These are phyloP conservation scores for Pelobates fuscus DNA, from an alignment of 2,113 vertebrate genomes.

Conservation along the genomic window DNA sequence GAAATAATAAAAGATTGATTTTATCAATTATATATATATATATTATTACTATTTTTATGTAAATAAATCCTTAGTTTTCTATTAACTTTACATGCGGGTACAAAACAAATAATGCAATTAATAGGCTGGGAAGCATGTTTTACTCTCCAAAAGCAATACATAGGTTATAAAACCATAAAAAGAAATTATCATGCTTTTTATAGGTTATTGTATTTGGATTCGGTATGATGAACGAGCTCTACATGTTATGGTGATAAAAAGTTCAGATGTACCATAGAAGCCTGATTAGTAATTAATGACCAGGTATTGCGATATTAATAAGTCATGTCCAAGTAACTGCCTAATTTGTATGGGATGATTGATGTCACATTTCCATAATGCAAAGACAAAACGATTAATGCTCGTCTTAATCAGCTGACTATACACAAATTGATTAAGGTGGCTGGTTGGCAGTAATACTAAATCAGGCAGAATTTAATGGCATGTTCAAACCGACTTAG, in stretches of 20 bases:
- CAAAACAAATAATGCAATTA: too few relatives aligned
- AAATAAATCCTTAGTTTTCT: too few relatives aligned
- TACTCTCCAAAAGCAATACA: too few relatives aligned
- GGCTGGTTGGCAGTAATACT: neutral
- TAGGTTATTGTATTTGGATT: constrained; percentile 5
- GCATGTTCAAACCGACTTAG: neutral
- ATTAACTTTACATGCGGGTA: too few relatives aligned
- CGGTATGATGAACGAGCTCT: constrained; percentile 32
- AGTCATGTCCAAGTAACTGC: constrained; percentile 10
- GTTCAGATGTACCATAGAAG: constrained; percentile 18
- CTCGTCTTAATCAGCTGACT: constrained; percentile 3
- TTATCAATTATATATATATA: too few relatives aligned
- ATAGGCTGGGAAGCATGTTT: too few relatives aligned
- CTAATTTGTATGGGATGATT: constrained; percentile 18
- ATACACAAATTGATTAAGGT: neutral
- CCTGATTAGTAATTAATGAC: constrained; percentile 1
- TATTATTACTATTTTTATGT: too few relatives aligned
- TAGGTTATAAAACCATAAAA: neutral
- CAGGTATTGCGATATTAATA: neutral
- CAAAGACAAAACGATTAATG: constrained; percentile 29
- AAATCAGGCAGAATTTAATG: neutral
- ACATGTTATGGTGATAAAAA: constrained; percentile 14
- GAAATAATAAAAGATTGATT: too few relatives aligned
- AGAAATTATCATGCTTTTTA: constrained; percentile 35
- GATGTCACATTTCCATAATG: constrained; percentile 16